Evolutionary conservation across 2,113 vertebrate species (phyloP).

Genomic region (Saccopteryx bilineata): DNA sequence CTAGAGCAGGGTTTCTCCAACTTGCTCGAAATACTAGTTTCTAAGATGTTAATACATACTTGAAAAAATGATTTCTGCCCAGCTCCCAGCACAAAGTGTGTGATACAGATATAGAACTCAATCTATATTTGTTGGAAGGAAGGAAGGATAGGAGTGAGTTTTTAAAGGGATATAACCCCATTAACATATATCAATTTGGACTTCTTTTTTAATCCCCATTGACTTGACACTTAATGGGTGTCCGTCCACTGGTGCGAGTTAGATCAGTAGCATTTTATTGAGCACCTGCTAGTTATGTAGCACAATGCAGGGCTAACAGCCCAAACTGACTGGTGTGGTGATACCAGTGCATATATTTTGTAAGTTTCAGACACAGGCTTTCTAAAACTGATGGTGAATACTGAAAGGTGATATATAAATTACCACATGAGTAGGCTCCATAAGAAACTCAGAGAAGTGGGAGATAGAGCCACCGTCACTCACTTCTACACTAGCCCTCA

Average conservation of each 20-base stretch:
- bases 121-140: background rate
- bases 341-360: background rate
- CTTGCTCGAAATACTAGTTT: conserved; percentile 28
- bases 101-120: background rate
- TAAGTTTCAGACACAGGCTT: background rate
- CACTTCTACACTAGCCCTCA: background rate
- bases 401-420: background rate
- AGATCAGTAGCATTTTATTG: background rate
- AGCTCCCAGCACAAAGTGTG: background rate
- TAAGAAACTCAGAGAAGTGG: background rate
- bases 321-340: background rate
- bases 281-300: background rate
- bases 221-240: background rate
- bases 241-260: background rate
- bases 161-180: background rate
- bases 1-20: conserved; percentile 12
- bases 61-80: conserved; percentile 31
- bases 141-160: background rate
- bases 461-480: background rate
- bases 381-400: conserved; percentile 47
- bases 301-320: background rate
- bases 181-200: background rate
- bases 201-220: background rate
- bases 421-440: background rate
- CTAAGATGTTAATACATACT: conserved; percentile 6